Evolutionary conservation across 2,797 vertebrate species (phyloP), one percentile per base, ranked within the genome.

Genomic region (Bradypodion pumilum): DNA sequence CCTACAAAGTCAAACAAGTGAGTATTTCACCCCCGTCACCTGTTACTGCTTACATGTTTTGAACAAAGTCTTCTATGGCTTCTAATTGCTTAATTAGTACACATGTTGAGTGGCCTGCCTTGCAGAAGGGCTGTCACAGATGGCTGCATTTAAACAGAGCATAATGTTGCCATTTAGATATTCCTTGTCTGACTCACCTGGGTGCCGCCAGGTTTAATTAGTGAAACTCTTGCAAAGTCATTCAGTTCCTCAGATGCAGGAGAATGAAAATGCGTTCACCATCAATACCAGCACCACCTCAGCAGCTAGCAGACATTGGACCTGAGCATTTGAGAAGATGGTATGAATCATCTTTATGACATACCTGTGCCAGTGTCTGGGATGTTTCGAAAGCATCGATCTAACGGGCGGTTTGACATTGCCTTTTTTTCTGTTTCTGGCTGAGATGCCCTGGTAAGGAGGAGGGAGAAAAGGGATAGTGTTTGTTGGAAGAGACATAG

Each of bases 61-160:
- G 78, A 81, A 44, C 59, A 37, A 75, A 62, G 65, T 40, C 27
- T 62, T 81, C n/a, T 8, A 15, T 35, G 27, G n/a, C 25, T 63
- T n/a, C 65, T 85, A 85, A 85, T 81, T 81, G 78, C 73, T 85
- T 81, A 70, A 81, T 85, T 85, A 81, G 65, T 42, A 19, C 10
- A 32, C 40, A 21, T 25, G 49, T 52, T 6, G 19, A 75, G 78
- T 70, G 65, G 84, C 63, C 84, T 70, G 78, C 60, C 73, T 68
- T 44, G 7, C 59, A 44, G 37, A 63, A 27, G 37, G 37, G 3
- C 77, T 44, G 70, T 75, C 73, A 70, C 78, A 69, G 70, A 73
- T 76, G 65, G 78, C 65, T 81, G 70, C 52, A 37, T 68, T 56
- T 21, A 73, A 81, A 63, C 68, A 21, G 40, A 1, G n/a, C 72